Base-by-base conservation (phyloP, 2,797 vertebrate species). In the Dendrocincla tyrannina region DNA sequence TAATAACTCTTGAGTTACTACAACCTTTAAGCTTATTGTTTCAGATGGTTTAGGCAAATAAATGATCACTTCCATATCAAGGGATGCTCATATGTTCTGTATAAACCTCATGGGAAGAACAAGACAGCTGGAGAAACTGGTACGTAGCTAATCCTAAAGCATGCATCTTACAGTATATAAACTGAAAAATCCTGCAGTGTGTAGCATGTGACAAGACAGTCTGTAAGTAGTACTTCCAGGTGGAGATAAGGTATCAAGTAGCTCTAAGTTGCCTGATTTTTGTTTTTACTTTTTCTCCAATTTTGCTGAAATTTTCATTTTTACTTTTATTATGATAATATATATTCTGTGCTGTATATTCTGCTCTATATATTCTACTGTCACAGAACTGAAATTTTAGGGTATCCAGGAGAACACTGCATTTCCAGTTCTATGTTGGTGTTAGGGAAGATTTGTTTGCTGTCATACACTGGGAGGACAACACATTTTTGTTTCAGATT, bases 41-140 rank as follows among this genome's bases (percentile, higher is more conserved):
- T 97, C 92, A 99, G 99, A 72, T 99, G 99, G 99, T 99, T 99
- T 98, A 98, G 99, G 97, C 99, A 99, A 98, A 99, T 99, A 97
- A 99, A 99, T 44, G 99, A 99, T 95, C 98, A 99, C 92, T 99
- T 99, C 97, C 97, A 98, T 64, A 98, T 99, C 63, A 99, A 99
- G 96, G 99, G 99, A 62, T 99, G 99, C 94, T 99, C 99, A 5
- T 99, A 99, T 95, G 99, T 99, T 97, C 97, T 99, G 11, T 99
- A 99, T 98, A 99, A 99, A 95, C 99, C 99, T 50, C 99, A 99
- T 24, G 99, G 99, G 66, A 99, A 99, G 97, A 99, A 99, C 98
- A 99, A 99, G 98, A 99, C 99, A 11, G 99, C 99, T 47, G 99
- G 99, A 97, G 99, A 99, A 97, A 99, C 99, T 17, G 99, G 99